Evolutionary conservation across 1,140 invertebrate genomes (phyloP).

Genomic region (Carposina sasakii): DNA sequence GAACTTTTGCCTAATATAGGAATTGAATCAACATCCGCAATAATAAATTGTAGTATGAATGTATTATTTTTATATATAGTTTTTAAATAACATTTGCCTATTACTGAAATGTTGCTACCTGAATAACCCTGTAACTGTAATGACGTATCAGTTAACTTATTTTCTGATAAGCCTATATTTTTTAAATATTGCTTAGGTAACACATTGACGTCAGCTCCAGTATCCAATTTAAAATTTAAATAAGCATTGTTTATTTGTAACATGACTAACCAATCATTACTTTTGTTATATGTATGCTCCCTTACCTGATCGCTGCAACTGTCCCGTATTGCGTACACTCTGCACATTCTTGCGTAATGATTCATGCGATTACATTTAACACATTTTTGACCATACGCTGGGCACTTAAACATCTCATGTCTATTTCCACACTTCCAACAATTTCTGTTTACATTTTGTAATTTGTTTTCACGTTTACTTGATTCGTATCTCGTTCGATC

Average conservation of each 20-base stretch:
- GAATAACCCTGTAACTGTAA: constrained; percentile 4
- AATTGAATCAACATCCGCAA: constrained; percentile 9
- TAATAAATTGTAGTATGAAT: constrained; percentile 7
- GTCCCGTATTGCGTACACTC: not conserved
- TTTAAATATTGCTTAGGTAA: not conserved
- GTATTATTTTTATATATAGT: not conserved
- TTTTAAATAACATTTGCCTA: constrained; percentile 11
- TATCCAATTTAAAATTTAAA: constrained; percentile 8
- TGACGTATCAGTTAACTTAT: not conserved
- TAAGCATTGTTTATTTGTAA: not conserved
- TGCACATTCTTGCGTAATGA: constrained; percentile 11
- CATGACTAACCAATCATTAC: not conserved
- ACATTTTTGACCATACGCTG: constrained; percentile 6
- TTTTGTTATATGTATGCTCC: not conserved
- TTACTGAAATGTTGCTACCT: not conserved
- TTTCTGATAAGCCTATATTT: not conserved
- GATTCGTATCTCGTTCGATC: not conserved
- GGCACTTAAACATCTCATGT: constrained; percentile 5
- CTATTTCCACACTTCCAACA: constrained; percentile 1
- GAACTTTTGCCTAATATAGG: constrained; percentile 6
- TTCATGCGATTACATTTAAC: constrained; percentile 9
- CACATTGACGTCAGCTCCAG: constrained; percentile 11
- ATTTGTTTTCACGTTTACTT: not conserved
- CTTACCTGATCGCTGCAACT: constrained; percentile 9
- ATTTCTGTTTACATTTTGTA: not conserved